Evolutionary conservation across 2,888 invertebrate species (phyloP), one percentile per base, ranked within the genome.

Genomic region (Esperia sulphurella): DNA sequence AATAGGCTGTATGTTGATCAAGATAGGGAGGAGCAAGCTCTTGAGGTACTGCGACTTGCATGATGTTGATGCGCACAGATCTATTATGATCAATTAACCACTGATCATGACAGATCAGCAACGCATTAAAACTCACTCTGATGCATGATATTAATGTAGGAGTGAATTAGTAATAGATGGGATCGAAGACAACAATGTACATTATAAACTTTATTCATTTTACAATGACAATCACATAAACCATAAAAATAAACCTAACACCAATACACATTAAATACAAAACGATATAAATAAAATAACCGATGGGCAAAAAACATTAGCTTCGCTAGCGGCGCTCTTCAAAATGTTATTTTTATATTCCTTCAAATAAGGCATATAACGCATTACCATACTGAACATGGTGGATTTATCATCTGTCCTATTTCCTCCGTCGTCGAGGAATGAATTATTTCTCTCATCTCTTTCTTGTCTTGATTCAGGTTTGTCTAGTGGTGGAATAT

Each of bases 301-400:
- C 30, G 37, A 53, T 6, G 35, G 31, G 14, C 8, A 14, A 21
- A 44, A n/a, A 33, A 31, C n/a, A 35, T 31, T 44, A 10, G 47
- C 43, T 29, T 35, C 45, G 14, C 44, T 53, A 7, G 55, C 41
- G 0, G 45, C 30, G 5, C 39, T 6, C 45, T 51, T 0, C 74
- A 62, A 2, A 71, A 49, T 9, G 78, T 46, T 0, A 8, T 58
- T 60, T 49, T 80, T 68, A 35, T 83, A 83, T 0, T 73, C 60
- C 44, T 77, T 80, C n/a, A 86, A 56, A 41, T 79, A 77, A 0
- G 85, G 85, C 60, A 85, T 60, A 48, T 84, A 85, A 48, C 74
- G 73, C 1, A 79, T 21, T 0, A 83, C 70, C 76, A 83, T 83
- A 12, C 68, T 71, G 1, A 83, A 53, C 64, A 84, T 75, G 0